Evolutionary conservation across 2,888 invertebrate species (phyloP).

Genomic region (Drosophila pegasa): DNA sequence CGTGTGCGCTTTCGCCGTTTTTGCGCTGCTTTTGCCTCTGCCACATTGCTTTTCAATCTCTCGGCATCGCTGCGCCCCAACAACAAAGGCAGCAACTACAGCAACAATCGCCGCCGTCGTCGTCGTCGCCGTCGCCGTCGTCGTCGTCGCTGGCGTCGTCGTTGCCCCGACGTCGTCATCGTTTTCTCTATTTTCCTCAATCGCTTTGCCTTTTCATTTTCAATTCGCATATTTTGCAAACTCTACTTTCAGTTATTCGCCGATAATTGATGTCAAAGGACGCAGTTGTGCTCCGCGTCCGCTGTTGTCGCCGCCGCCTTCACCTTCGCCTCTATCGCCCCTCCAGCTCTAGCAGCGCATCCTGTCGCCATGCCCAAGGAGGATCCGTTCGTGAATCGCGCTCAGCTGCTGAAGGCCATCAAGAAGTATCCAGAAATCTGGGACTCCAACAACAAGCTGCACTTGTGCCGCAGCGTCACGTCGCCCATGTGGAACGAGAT

Average conservation of each 20-base stretch:
- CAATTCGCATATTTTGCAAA: constrained; percentile 84
- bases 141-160: constrained; percentile 62
- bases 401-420: constrained; percentile 82
- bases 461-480: constrained; percentile 83
- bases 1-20: constrained; percentile 78
- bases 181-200: constrained; percentile 84
- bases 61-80: constrained; percentile 68
- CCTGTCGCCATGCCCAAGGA: constrained; percentile 75
- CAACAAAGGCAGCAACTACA: constrained; percentile 49
- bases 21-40: constrained; percentile 60
- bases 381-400: constrained; percentile 83
- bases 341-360: constrained; percentile 10
- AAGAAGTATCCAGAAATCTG: constrained; percentile 83
- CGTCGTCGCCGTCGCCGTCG: constrained; percentile 23
- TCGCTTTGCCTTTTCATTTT: constrained; percentile 84
- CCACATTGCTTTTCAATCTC: constrained; percentile 77
- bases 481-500: constrained; percentile 84
- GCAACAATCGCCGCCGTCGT: constrained; percentile 55
- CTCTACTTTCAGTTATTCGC: constrained; percentile 84
- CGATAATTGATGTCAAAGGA: constrained; percentile 85
- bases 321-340: constrained; percentile 7
- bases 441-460: constrained; percentile 83
- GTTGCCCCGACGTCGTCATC: constrained; percentile 75
- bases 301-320: constrained; percentile 38
- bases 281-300: constrained; percentile 80